Evolutionary conservation across 2,113 vertebrate genomes (phyloP).

Genomic region (Grammomys dolichurus): DNA sequence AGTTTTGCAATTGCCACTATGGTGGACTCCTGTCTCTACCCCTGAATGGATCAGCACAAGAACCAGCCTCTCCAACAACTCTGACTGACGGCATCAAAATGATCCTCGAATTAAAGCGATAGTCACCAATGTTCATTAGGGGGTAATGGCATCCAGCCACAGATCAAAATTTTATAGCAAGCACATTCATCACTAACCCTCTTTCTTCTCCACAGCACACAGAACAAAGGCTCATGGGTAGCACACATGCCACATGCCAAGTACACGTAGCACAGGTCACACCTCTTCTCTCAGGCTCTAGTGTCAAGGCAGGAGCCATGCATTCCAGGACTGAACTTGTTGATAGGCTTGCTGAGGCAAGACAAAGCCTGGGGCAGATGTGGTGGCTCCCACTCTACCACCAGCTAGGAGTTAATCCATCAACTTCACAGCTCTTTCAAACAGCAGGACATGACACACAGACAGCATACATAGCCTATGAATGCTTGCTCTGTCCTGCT

Average conservation of each 20-base stretch:
- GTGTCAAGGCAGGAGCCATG: neutral
- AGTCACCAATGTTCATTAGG: constrained; percentile 57
- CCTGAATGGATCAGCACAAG: constrained; percentile 79
- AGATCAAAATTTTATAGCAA: constrained; percentile 67
- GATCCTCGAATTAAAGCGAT: constrained; percentile 72
- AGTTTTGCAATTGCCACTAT: constrained; percentile 86
- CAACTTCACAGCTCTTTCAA: constrained; percentile 19
- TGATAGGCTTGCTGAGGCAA: neutral
- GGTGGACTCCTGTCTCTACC: constrained; percentile 83
- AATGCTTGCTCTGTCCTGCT: neutral
- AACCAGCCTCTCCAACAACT: constrained; percentile 79
- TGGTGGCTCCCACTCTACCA: neutral
- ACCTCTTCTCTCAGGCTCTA: neutral
- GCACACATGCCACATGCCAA: accelerated
- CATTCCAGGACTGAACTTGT: neutral
- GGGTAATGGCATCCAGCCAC: neutral
- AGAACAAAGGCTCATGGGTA: neutral
- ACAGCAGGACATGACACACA: constrained; percentile 69
- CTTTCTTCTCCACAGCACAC: neutral
- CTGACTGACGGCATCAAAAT: constrained; percentile 76
- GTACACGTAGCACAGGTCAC: accelerated
- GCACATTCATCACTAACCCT: neutral
- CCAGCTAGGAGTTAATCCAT: constrained; percentile 21
- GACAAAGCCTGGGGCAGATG: neutral
- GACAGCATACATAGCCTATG: constrained; percentile 39